Percentiles rank a stretch among this genome's conserved stretches.
phyloP scores from a whole-genome alignment of 37 sponge, comb jelly and placozoan genomes.

The Ianthella basta region DNA sequence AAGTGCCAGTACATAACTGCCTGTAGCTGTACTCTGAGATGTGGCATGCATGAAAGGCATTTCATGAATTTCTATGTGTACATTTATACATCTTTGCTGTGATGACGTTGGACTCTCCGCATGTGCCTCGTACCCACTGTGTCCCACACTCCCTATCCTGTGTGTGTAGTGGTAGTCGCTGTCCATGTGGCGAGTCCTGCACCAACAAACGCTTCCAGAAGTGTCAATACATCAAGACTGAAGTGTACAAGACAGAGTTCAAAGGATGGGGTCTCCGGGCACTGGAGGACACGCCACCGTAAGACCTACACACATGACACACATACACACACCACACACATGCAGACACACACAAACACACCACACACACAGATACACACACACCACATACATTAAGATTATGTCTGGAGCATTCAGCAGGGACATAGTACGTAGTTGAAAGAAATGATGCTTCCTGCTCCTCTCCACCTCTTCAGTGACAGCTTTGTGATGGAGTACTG shows the following conservation, averaged over 20 bases:
- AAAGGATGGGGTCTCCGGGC: constrained; percentile 97
- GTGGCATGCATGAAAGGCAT: no score
- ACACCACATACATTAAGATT: no score
- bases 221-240: constrained; percentile 75
- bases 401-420: no score
- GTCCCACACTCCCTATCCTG: neutral
- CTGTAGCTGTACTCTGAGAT: no score
- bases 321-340: no score
- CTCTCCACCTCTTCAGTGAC: constrained; percentile 41
- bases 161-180: constrained; percentile 71
- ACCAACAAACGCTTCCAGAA: constrained; percentile 89
- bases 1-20: no score
- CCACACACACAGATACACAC: no score
- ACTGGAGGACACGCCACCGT: constrained; percentile 55
- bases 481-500: constrained; percentile 97
- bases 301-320: constrained; percentile 32
- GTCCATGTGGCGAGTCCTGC: constrained; percentile 94
- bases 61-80: no score
- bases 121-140: neutral
- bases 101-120: constrained; percentile 3
- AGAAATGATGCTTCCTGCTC: no score
- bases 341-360: no score
- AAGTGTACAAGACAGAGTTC: constrained; percentile 89
- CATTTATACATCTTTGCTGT: constrained; percentile 10
- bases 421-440: no score